phyloP scores from a whole-genome alignment of 2,797 vertebrate genomes.

The Cossypha heuglini region DNA sequence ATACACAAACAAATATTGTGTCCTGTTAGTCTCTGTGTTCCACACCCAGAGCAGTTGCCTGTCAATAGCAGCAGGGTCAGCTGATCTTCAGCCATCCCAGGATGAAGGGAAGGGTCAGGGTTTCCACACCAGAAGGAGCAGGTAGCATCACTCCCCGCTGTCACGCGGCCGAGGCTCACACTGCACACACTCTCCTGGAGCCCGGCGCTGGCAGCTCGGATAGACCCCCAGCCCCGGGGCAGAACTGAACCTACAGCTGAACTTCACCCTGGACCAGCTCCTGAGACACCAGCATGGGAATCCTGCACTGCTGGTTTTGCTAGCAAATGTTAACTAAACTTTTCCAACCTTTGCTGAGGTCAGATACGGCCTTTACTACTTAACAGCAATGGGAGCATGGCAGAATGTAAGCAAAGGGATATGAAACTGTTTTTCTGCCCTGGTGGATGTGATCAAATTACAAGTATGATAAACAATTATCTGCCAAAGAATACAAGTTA shows the following conservation, averaged over 20 bases:
- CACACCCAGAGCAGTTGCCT: neutral
- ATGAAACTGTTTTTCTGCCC: conserved; percentile 36
- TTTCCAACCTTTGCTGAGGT: neutral
- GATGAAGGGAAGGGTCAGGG: neutral
- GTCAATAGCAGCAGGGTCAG: neutral
- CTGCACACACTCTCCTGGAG: neutral
- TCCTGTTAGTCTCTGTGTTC: neutral
- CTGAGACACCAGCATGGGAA: neutral
- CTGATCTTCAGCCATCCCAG: neutral
- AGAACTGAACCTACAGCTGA: neutral
- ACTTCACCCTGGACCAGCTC: neutral
- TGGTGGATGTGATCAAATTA: conserved; percentile 11
- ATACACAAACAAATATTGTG: neutral
- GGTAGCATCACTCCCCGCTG: neutral
- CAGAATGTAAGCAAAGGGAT: conserved; percentile 18
- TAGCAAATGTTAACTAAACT: neutral
- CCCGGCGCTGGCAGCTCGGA: accelerated
- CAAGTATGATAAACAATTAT: conserved; percentile 19
- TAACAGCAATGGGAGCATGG: neutral
- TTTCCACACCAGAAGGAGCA: neutral
- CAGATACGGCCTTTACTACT: neutral
- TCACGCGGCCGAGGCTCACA: accelerated
- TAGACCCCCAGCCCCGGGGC: neutral
- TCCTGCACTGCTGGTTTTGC: neutral
- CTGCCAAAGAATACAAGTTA: conserved; percentile 40